These are phyloP conservation scores for Falco novaeseelandiae DNA, from an alignment of 2,797 vertebrate genomes.

Conservation along the genomic window DNA sequence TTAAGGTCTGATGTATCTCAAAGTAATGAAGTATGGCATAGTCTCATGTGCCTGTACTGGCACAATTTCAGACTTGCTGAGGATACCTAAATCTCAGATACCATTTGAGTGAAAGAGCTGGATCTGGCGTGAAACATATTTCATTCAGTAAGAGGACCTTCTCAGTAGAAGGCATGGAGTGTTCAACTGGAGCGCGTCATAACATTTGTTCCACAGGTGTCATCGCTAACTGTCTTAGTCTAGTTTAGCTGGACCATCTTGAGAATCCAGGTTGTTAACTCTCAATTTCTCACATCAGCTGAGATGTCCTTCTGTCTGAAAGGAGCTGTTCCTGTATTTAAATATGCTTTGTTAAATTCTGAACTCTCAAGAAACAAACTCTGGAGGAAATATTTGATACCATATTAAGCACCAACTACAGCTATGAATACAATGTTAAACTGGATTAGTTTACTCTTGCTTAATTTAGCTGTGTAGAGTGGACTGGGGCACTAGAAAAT, in stretches of 20 bases:
- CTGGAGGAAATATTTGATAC: neutral
- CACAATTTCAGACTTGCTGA: neutral
- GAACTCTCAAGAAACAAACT: neutral
- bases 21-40: neutral
- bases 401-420: neutral
- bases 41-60: neutral
- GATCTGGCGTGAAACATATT: neutral
- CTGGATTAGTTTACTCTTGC: neutral
- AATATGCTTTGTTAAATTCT: neutral
- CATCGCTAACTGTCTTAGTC: neutral
- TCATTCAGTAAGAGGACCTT: neutral
- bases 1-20: neutral
- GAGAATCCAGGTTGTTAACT: neutral
- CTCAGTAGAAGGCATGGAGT: neutral
- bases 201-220: neutral
- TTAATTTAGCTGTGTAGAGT: neutral
- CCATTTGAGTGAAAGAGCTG: neutral
- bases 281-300: neutral
- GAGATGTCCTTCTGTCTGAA: neutral
- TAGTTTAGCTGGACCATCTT: neutral
- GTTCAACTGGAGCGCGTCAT: neutral
- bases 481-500: neutral
- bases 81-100: neutral
- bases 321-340: neutral
- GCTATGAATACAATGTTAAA: neutral